phyloP scores from a whole-genome alignment of 2,888 invertebrate species.

The Sphecodes monilicornis region DNA sequence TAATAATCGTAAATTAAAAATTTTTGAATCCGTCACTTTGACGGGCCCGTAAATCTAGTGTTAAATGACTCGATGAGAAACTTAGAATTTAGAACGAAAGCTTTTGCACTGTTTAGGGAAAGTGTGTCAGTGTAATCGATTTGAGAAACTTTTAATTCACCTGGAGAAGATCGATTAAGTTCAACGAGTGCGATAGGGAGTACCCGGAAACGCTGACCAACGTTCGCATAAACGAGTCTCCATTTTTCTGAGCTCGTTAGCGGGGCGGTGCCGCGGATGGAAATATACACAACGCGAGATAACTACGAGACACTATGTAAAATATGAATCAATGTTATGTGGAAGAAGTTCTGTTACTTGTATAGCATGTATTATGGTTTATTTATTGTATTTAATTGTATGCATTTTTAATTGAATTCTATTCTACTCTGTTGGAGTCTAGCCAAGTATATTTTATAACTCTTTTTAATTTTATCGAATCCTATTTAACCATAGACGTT shows the following conservation, averaged over 20 bases:
- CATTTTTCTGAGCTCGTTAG: not conserved
- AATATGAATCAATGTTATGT: not conserved
- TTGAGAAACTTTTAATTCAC: not conserved
- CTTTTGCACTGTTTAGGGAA: not conserved
- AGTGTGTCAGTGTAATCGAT: constrained; percentile 8
- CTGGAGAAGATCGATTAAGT: not conserved
- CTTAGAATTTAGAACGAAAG: not conserved
- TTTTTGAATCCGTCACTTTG: too few relatives aligned
- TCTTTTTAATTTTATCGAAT: too few relatives aligned
- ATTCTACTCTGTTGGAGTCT: too few relatives aligned
- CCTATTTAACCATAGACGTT: too few relatives aligned
- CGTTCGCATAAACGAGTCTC: not conserved
- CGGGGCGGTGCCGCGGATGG: not conserved
- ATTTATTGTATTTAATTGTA: too few relatives aligned
- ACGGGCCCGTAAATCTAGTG: too few relatives aligned
- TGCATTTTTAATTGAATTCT: too few relatives aligned
- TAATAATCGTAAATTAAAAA: too few relatives aligned
- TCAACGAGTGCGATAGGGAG: not conserved
- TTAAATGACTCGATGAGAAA: too few relatives aligned
- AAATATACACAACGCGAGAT: not conserved
- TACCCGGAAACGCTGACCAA: not conserved
- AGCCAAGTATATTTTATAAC: too few relatives aligned
- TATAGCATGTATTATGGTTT: too few relatives aligned
- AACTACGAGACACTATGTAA: not conserved
- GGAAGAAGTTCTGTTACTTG: too few relatives aligned